Evolutionary conservation across 2,113 vertebrate species (phyloP).

Genomic region (Tragulus kanchil): DNA sequence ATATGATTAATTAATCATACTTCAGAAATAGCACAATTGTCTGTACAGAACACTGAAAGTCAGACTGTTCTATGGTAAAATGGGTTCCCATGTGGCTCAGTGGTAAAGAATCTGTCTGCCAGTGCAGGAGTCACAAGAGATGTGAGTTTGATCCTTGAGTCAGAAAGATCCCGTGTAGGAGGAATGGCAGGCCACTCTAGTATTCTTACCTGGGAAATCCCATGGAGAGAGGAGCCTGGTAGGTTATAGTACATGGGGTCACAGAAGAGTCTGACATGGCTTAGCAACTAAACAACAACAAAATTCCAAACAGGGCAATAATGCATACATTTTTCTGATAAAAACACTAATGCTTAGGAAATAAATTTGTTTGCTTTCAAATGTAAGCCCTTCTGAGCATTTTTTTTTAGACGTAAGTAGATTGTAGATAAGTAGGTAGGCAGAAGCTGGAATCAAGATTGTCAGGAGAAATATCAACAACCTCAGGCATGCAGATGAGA

Average conservation of each 20-base stretch:
- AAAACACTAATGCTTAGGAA: background rate
- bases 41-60: background rate
- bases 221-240: rapidly evolving
- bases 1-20: background rate
- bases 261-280: background rate
- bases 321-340: background rate
- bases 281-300: background rate
- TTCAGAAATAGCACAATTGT: background rate
- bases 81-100: background rate
- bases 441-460: background rate
- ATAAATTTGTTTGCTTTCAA: background rate
- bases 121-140: background rate
- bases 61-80: background rate
- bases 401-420: background rate
- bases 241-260: background rate
- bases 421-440: background rate
- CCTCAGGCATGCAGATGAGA: background rate
- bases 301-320: background rate
- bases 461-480: background rate
- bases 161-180: background rate
- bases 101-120: background rate
- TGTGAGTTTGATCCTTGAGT: background rate
- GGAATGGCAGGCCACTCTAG: background rate
- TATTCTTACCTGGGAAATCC: background rate
- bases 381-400: background rate